These are phyloP conservation scores for Andricus grossulariae DNA, from an alignment of 1,140 invertebrate species.

Conservation along the genomic window DNA sequence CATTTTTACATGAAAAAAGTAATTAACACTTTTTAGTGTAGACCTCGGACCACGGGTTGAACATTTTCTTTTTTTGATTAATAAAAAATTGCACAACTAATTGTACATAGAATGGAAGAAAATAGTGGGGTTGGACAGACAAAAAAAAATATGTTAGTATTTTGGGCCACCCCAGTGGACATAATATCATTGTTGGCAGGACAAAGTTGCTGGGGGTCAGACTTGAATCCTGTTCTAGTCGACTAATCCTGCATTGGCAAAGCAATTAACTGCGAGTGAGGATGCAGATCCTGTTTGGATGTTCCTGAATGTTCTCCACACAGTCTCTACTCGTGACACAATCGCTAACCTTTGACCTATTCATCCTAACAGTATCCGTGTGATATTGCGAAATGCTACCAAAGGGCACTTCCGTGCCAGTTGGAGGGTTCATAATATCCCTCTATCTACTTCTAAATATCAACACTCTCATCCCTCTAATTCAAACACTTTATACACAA, in stretches of 20 bases:
- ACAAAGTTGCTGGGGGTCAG: constrained; percentile 36
- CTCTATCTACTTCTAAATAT: constrained; percentile 44
- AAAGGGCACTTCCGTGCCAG: not conserved
- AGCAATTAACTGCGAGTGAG: constrained; percentile 63
- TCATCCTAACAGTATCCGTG: constrained; percentile 31
- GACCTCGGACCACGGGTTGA: no score
- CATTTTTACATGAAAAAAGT: no score
- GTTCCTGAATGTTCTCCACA: constrained; percentile 44
- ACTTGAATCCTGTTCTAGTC: constrained; percentile 49
- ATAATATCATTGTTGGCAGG: not conserved
- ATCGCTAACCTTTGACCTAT: constrained; percentile 34
- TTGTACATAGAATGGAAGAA: no score
- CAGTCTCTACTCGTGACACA: not conserved
- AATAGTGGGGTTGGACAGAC: no score
- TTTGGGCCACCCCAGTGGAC: not conserved
- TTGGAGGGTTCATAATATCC: constrained; percentile 55
- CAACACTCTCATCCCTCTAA: not conserved
- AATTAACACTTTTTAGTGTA: no score
- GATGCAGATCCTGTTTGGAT: constrained; percentile 51
- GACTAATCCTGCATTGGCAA: constrained; percentile 64
- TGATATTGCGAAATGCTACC: constrained; percentile 50
- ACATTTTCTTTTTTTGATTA: no score
- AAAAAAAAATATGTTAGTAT: no score
- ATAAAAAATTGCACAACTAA: no score
- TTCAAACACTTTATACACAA: not conserved